Evolutionary conservation across 2,797 vertebrate species (phyloP).

Genomic region (Antrozous pallidus): DNA sequence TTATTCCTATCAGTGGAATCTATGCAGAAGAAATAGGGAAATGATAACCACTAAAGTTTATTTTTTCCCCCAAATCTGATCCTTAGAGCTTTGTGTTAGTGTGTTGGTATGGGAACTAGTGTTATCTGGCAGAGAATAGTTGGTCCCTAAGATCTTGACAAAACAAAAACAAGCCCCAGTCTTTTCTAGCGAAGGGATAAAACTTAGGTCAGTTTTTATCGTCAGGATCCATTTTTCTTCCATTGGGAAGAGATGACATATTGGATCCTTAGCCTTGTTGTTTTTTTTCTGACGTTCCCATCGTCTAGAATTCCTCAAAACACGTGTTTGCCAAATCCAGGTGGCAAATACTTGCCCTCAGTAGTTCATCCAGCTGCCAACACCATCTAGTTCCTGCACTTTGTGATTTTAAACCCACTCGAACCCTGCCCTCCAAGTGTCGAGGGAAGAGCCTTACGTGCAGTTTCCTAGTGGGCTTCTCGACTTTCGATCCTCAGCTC

Average conservation of each 20-base stretch:
- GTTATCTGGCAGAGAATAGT: conserved; percentile 47
- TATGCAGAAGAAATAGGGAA: conserved; percentile 56
- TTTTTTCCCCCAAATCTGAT: conserved; percentile 26
- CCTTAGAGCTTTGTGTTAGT: conserved; percentile 45
- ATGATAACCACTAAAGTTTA: conserved; percentile 68
- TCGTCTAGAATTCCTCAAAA: background rate
- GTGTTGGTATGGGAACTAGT: conserved; percentile 35
- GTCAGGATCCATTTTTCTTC: conserved; percentile 32
- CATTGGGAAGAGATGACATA: conserved; percentile 59
- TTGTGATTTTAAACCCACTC: conserved; percentile 49
- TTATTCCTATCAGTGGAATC: conserved; percentile 19
- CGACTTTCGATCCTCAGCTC: conserved; percentile 34
- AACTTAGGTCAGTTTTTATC: background rate
- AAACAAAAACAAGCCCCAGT: background rate
- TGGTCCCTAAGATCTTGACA: conserved; percentile 22
- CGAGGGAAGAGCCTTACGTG: conserved; percentile 36
- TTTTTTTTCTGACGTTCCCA: background rate
- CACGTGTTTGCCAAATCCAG: conserved; percentile 54
- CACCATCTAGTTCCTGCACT: conserved; percentile 33
- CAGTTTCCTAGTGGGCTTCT: conserved; percentile 63
- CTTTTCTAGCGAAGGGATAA: conserved; percentile 47
- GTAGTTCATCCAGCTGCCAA: background rate
- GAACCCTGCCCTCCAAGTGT: background rate
- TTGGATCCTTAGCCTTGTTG: background rate
- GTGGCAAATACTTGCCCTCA: conserved; percentile 55